Conservation (phyloP, 2,888 invertebrate genomes). For the Argyra leucocephala region DNA sequence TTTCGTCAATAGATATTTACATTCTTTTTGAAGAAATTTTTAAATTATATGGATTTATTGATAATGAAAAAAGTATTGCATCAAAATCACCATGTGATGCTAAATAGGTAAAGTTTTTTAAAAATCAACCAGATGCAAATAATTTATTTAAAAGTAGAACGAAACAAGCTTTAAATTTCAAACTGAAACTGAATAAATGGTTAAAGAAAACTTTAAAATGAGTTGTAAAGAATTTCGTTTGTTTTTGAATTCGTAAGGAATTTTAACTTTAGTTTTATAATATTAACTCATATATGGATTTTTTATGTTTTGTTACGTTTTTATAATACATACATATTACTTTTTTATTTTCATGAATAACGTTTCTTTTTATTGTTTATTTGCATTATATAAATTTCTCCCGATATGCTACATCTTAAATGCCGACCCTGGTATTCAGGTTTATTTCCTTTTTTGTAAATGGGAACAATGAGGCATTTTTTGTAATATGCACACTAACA, state of each 20-base stretch:
- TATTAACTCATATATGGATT: no score
- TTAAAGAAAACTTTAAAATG: neutral
- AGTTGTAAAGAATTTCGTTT: constrained; percentile 13
- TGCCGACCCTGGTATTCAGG: neutral
- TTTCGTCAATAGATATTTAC: constrained; percentile 10
- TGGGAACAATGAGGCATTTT: no score
- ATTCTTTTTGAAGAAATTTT: constrained; percentile 14
- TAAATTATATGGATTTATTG: constrained; percentile 8
- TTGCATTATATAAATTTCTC: no score
- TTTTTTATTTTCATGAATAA: no score
- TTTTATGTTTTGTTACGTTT: no score
- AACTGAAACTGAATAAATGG: no score
- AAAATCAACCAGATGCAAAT: constrained; percentile 12
- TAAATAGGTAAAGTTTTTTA: constrained; percentile 14
- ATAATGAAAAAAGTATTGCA: constrained; percentile 3
- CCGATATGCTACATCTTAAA: neutral
- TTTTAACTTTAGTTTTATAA: no score
- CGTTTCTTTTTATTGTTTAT: no score
- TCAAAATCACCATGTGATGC: constrained; percentile 9
- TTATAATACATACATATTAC: no score
- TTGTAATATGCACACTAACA: no score
- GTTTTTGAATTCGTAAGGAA: constrained; percentile 7
- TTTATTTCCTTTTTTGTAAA: no score
- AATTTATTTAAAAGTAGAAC: constrained; percentile 12
- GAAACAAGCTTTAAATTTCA: no score